These are phyloP conservation scores for Chelidonichthys spinosus DNA, from an alignment of 2,797 vertebrate species.

Conservation along the genomic window DNA sequence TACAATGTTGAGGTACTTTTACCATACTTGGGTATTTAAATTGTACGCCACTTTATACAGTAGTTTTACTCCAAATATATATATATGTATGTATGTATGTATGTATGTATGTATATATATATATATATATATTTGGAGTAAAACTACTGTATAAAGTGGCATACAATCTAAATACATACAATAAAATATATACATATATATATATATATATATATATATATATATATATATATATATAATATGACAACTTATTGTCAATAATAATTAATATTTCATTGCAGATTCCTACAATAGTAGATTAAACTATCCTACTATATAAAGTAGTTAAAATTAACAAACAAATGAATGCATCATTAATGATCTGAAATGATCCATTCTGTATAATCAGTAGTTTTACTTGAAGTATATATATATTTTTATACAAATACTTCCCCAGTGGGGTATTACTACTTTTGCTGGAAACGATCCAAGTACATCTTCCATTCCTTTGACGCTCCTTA, in stretches of 20 bases:
- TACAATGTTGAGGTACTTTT: neutral
- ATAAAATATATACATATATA: too few species aligned
- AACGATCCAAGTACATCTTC: neutral
- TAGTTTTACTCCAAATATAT: neutral
- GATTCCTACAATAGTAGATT: neutral
- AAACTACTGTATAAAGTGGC: too few species aligned
- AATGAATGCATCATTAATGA: neutral
- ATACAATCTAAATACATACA: too few species aligned
- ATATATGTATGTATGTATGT: too few species aligned
- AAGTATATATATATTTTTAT: neutral
- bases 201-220: too few species aligned
- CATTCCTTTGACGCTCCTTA: neutral
- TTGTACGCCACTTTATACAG: neutral
- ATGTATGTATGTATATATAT: too few species aligned
- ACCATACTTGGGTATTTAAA: neutral
- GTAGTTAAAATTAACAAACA: neutral
- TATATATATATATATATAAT: neutral
- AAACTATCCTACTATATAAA: too few species aligned
- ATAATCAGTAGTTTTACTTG: neutral
- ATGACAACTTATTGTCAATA: neutral
- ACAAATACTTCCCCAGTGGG: neutral
- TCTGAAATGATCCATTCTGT: neutral
- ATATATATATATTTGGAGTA: too few species aligned
- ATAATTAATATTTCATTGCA: neutral
- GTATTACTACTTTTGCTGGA: neutral